A percentile compares a stretch with the other conserved stretches of the same genome.
These are phyloP conservation scores for Xyrauchen texanus DNA, from an alignment of 2,113 vertebrate species.

Conservation along the genomic window DNA sequence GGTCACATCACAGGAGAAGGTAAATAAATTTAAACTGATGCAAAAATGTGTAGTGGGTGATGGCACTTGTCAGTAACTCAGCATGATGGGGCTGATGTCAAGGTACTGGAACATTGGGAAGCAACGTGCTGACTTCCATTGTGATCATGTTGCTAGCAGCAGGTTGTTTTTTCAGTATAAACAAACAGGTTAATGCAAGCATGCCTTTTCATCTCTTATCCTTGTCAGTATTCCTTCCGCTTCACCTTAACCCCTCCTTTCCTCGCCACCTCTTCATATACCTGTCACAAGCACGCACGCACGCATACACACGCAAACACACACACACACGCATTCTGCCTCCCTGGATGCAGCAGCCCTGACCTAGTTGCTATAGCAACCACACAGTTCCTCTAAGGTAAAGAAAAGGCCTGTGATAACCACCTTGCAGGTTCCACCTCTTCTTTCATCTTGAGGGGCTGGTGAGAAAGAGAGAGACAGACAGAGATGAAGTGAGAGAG, in stretches of 20 bases:
- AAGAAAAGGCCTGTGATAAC: slow-evolving; percentile 50
- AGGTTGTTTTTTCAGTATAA: background rate
- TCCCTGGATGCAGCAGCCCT: slow-evolving; percentile 63
- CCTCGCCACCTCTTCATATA: slow-evolving; percentile 48
- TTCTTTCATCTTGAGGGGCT: slow-evolving; percentile 36
- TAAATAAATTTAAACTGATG: too few relatives aligned
- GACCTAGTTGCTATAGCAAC: slow-evolving; percentile 74
- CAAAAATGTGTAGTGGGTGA: too few relatives aligned
- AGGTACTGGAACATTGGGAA: too few relatives aligned
- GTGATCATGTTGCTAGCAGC: background rate
- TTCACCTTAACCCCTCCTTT: slow-evolving; percentile 27
- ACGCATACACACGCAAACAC: slow-evolving; percentile 46
- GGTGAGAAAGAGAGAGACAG: slow-evolving; percentile 1
- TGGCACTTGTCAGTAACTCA: too few relatives aligned
- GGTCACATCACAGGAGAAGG: too few relatives aligned
- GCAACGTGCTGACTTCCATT: too few relatives aligned
- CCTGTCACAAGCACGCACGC: slow-evolving; percentile 51
- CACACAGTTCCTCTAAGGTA: slow-evolving; percentile 40
- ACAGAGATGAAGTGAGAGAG: slow-evolving; percentile 15
- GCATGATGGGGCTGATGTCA: too few relatives aligned
- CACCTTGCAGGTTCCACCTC: slow-evolving; percentile 51
- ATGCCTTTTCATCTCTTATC: slow-evolving; percentile 39
- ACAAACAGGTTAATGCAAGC: slow-evolving; percentile 14
- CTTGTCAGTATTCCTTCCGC: slow-evolving; percentile 29
- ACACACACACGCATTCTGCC: slow-evolving; percentile 52